Percentiles rank a stretch among this genome's conserved stretches.
Evolutionary conservation across 92 coral and sea anemone species (phyloP).

Genomic region (Diadumene lineata): DNA sequence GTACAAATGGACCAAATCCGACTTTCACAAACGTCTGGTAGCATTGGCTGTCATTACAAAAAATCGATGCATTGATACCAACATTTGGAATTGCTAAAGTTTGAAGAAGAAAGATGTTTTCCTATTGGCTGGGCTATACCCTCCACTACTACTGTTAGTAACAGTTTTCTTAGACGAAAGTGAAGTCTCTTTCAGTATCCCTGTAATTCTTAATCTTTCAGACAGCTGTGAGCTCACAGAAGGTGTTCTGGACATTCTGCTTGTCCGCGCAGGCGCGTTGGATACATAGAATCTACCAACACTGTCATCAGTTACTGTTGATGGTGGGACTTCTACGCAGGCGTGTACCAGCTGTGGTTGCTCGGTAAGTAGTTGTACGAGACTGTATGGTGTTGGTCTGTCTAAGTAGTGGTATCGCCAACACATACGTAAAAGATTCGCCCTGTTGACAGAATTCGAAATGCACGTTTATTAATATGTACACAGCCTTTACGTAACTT

Average conservation of each 20-base stretch:
- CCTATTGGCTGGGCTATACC: constrained; percentile 16
- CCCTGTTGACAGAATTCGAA: no score
- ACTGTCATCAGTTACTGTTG: constrained; percentile 48
- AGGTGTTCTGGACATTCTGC: constrained; percentile 15
- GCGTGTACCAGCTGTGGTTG: constrained; percentile 52
- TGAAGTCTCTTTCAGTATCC: constrained; percentile 7
- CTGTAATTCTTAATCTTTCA: constrained; percentile 19
- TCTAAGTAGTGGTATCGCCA: constrained; percentile 54
- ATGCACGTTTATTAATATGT: no score
- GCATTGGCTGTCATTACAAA: no score
- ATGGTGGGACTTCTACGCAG: constrained; percentile 54
- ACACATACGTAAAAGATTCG: constrained; percentile 49
- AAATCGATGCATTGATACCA: no score
- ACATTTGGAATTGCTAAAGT: no score
- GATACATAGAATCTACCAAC: constrained; percentile 40
- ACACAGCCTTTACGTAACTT: no score
- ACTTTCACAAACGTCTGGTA: no score
- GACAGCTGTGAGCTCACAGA: constrained; percentile 39
- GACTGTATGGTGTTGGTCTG: constrained; percentile 51
- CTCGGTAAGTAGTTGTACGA: constrained; percentile 52
- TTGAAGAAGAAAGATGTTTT: constrained; percentile 32
- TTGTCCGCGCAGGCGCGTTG: constrained; percentile 29
- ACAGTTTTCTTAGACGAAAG: constrained; percentile 1
- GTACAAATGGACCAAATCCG: no score
- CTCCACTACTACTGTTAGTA: constrained; percentile 5